phyloP scores from a whole-genome alignment of 2,888 invertebrate genomes.

The Muschampia plurimacula region DNA sequence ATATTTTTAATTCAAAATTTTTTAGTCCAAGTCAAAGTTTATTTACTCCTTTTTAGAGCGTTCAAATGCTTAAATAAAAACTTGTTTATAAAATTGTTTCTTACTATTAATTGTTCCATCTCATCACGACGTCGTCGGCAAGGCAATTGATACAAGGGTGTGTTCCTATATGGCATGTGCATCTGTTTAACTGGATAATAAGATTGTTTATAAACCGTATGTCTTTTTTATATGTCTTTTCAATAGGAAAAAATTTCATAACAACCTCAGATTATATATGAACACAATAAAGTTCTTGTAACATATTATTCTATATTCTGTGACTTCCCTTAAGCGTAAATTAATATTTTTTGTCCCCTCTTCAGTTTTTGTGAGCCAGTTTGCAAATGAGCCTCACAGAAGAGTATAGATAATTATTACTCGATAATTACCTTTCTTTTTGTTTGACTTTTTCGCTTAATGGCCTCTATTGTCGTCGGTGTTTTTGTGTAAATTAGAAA shows the following conservation, averaged over 20 bases:
- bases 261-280: not conserved
- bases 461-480: slow-evolving; percentile 57
- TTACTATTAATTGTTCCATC: slow-evolving; percentile 4
- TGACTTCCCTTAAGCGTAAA: slow-evolving; percentile 43
- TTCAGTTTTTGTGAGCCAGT: slow-evolving; percentile 51
- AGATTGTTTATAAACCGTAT: not conserved
- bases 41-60: too few relatives aligned
- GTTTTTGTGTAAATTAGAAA: slow-evolving; percentile 58
- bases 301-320: slow-evolving; percentile 45
- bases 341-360: slow-evolving; percentile 49
- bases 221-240: not conserved
- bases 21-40: too few relatives aligned
- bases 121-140: not conserved
- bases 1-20: too few relatives aligned
- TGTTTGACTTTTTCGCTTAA: slow-evolving; percentile 51
- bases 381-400: slow-evolving; percentile 57
- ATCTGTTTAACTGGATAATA: slow-evolving; percentile 7
- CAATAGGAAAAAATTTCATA: not conserved
- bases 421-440: slow-evolving; percentile 59
- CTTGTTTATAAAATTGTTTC: too few relatives aligned
- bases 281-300: slow-evolving; percentile 21
- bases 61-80: too few relatives aligned
- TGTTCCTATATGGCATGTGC: not conserved
- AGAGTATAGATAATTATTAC: slow-evolving; percentile 60
- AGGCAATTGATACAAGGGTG: slow-evolving; percentile 12